A percentile compares a stretch with the other conserved stretches of the same genome.
These are phyloP conservation scores for Campoletis sonorensis DNA, from an alignment of 1,140 invertebrate species.

Conservation along the genomic window DNA sequence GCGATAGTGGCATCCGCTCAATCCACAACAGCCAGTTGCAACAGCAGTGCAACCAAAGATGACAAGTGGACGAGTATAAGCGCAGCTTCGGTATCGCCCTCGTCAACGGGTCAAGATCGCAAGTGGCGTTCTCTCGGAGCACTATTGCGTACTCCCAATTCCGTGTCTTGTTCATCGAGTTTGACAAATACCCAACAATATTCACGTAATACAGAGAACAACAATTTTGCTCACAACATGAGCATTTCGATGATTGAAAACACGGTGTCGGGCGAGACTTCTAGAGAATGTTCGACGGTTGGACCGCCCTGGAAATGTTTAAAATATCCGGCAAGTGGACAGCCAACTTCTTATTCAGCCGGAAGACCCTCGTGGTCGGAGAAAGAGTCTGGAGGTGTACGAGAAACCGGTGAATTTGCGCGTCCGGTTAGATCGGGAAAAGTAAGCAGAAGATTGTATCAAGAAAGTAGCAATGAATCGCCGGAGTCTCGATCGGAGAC, in stretches of 20 bases:
- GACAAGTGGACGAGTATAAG: constrained; percentile 65
- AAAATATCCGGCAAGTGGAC: constrained; percentile 49
- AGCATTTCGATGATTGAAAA: constrained; percentile 69
- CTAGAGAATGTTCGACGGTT: constrained; percentile 50
- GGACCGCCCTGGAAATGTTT: constrained; percentile 45
- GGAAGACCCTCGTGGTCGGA: constrained; percentile 57
- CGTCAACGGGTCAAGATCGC: constrained; percentile 67
- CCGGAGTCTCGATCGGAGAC: constrained; percentile 43
- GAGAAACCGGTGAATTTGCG: constrained; percentile 65
- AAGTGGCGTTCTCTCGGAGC: constrained; percentile 77
- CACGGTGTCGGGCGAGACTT: constrained; percentile 6
- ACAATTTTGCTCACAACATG: constrained; percentile 64
- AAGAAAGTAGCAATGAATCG: constrained; percentile 52
- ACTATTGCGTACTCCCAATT: constrained; percentile 69
- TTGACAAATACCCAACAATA: background rate
- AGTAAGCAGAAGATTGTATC: constrained; percentile 67
- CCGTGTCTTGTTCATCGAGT: background rate
- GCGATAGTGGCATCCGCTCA: constrained; percentile 57
- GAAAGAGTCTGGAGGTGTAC: constrained; percentile 55
- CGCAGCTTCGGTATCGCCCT: constrained; percentile 63
- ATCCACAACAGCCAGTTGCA: background rate
- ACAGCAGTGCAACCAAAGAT: constrained; percentile 55
- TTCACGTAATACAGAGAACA: constrained; percentile 37
- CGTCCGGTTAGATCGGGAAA: constrained; percentile 59
- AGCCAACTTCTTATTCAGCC: constrained; percentile 64